Percentiles rank a stretch among this genome's conserved stretches.
Evolutionary conservation across 2,797 vertebrate species (phyloP).

Genomic region (Argya squamiceps): DNA sequence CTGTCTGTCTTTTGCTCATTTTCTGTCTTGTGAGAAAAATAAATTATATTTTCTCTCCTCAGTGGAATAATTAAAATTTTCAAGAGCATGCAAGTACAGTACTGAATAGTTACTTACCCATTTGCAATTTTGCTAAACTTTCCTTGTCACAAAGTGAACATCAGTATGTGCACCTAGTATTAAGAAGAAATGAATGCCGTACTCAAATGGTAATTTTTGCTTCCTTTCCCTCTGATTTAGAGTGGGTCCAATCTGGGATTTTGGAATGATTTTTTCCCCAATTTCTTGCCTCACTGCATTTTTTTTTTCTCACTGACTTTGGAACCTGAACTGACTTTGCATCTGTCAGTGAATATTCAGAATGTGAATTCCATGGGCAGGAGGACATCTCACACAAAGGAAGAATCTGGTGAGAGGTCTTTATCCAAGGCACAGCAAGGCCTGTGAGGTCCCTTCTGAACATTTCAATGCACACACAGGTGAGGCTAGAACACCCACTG

Average conservation of each 20-base stretch:
- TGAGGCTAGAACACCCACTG: not conserved
- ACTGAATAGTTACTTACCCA: not conserved
- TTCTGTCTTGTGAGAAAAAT: not conserved
- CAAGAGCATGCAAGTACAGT: not conserved
- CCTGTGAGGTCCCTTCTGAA: not conserved
- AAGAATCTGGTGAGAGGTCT: not conserved
- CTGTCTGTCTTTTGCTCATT: not conserved
- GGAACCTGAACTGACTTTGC: not conserved
- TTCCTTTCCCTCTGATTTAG: not conserved
- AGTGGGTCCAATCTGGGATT: not conserved
- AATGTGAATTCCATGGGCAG: not conserved
- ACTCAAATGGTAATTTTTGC: not conserved
- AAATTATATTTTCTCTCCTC: slow-evolving; percentile 4
- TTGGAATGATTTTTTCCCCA: fast-evolving
- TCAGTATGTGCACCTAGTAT: not conserved
- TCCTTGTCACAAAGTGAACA: not conserved
- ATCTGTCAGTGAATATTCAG: not conserved
- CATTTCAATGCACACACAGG: not conserved
- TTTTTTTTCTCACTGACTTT: not conserved
- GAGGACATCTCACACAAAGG: not conserved
- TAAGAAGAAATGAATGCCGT: not conserved
- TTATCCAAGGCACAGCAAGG: not conserved
- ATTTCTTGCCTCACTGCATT: not conserved
- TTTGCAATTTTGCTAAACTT: not conserved
- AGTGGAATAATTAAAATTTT: slow-evolving; percentile 15